Base-by-base conservation (phyloP, 1,140 invertebrate genomes). In the Parasteatoda tepidariorum region DNA sequence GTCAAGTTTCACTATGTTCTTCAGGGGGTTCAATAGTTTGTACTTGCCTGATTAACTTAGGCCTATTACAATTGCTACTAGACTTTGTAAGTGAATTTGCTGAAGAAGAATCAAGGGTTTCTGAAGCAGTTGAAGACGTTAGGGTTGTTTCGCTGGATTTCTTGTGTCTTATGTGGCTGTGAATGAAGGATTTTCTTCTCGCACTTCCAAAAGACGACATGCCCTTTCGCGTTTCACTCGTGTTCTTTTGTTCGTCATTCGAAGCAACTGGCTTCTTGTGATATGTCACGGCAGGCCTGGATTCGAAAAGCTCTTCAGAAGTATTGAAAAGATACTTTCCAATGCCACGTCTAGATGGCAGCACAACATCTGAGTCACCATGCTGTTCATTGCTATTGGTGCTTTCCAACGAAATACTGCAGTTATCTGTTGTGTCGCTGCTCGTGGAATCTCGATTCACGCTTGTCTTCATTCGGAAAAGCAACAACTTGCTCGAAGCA, bases 111-210 rank as follows among this genome's bases (percentile, higher is more conserved):
- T 71, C 66, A 3, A 62, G 15, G 26, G 70, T 71, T 34, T 70
- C 62, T 18, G 81, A 83, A 55, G 31, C 34, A 1, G 67, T 84
- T 22, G 67, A 78, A 2, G 84, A 84, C 13, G 84, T 81, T 7
- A 84, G 24, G 6, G 84, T 84, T 9, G 84, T 76, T 41, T 84
- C 84, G 64, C 68, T 84, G 1, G 84, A 84, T 48, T 84, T 76
- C 59, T 76, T 75, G 61, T 84, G 75, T 31, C 57, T 76, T 3
- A 79, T 74, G 15, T 76, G 75, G 48, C 71, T 79, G n/a, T 76
- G 66, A 18, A 79, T 76, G 64, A 84, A 84, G 48, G 84, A 84
- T 18, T 68, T 73, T 28, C 84, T 55, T 13, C 75, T 81, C 6
- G 62, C 74, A 33, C 84, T 76, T 2, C 84, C 78, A 18, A 83